Evolutionary conservation across 2,113 vertebrate species (phyloP).

Genomic region (Hyperoodon ampullatus): DNA sequence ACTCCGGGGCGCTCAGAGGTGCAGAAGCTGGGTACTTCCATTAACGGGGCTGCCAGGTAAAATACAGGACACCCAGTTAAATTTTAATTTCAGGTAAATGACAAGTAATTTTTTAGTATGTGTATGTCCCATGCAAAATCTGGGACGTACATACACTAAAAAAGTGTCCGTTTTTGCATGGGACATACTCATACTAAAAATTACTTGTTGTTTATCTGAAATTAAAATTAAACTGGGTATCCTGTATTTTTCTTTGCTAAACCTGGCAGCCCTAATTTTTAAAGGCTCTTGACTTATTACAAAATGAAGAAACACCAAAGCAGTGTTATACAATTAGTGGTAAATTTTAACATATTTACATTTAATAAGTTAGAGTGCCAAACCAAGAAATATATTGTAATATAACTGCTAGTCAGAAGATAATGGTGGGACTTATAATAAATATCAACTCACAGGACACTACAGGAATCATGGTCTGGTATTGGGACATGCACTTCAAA

Average conservation of each 20-base stretch:
- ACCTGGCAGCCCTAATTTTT: neutral
- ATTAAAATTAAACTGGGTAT: conserved; percentile 1
- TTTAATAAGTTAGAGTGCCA: conserved; percentile 15
- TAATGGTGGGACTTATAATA: neutral
- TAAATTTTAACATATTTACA: neutral
- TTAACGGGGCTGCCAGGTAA: neutral
- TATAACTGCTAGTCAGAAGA: neutral
- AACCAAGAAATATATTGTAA: neutral
- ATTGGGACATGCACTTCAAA: neutral
- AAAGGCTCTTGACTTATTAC: neutral
- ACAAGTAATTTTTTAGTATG: neutral
- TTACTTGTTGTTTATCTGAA: neutral
- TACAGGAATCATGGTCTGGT: neutral
- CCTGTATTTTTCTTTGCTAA: neutral
- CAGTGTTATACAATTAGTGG: neutral
- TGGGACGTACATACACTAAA: neutral
- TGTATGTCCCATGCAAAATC: neutral
- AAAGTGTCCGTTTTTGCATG: neutral
- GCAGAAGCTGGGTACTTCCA: neutral
- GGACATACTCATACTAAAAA: neutral
- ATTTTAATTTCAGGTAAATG: conserved; percentile 2
- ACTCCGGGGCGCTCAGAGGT: neutral
- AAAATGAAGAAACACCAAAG: neutral
- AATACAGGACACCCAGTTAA: neutral
- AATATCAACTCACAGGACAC: neutral